Evolutionary conservation across 1,140 invertebrate species (phyloP), one percentile per base, ranked within the genome.

Genomic region (Delia radicum): DNA sequence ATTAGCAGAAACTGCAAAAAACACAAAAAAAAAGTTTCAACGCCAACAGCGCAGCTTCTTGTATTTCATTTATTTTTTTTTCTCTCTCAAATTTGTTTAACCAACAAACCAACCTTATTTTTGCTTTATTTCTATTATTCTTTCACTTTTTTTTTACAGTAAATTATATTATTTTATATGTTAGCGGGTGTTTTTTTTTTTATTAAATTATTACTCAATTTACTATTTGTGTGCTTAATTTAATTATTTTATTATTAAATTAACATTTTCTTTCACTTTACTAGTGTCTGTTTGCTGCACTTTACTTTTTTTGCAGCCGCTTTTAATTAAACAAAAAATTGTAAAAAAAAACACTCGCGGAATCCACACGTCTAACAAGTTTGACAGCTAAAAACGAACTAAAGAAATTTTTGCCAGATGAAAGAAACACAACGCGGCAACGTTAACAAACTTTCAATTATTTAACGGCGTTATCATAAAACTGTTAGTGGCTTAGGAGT

Each of bases 71-170:
- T 21, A 37, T 33, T n/a, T n/a, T n/a, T n/a, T n/a, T n/a, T n/a
- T 69, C 65, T 37, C 31, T 69, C 29, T 69, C 65, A 28, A n/a
- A 29, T 65, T 65, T 65, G 62, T 65, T 65, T 29, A 27, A 65
- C 15, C 26, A 65, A 42, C 37, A 65, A 65, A 31, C 24, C 62
- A 65, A 65, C 27, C 29, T 33, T 21, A 1, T 65, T 63, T 29
- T 65, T 28, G 12, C 12, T 15, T 55, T 55, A 3, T 55, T 21
- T 69, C n/a, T 69, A 21, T 33, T 69, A 21, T 65, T 33, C 29
- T 69, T 69, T 69, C 29, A 33, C 65, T 69, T 69, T 69, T 33
- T 55, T 55, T 37, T 55, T 55, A 55, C 15, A 18, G 48, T 55
- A 55, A 55, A 6, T 55, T 55, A 18, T 42, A 42, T 42, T 42